A percentile compares a stretch with the other conserved stretches of the same genome.
Conservation (phyloP, 2,888 invertebrate species). For the Omphaloscelis lunosa region DNA sequence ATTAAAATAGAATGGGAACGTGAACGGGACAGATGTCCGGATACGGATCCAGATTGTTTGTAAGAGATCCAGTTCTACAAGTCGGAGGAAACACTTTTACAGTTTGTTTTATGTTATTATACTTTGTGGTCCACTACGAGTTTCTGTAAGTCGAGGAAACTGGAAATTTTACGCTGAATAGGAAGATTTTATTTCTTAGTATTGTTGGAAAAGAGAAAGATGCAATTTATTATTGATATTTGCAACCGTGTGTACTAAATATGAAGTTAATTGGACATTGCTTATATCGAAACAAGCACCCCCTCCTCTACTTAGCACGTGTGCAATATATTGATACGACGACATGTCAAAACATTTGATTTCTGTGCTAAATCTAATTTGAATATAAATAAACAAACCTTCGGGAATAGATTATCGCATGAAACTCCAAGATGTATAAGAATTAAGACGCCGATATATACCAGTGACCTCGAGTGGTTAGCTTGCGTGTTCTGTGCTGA, state of each 20-base stretch:
- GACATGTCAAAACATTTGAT: background rate
- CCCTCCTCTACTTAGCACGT: too few species aligned
- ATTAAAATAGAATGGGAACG: slow-evolving; percentile 42
- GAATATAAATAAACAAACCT: background rate
- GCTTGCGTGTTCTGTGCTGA: too few species aligned
- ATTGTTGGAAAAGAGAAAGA: background rate
- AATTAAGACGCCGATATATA: too few species aligned
- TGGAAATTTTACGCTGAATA: slow-evolving; percentile 10
- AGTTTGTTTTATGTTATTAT: slow-evolving; percentile 40
- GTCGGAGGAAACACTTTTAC: slow-evolving; percentile 30
- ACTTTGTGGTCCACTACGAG: slow-evolving; percentile 5
- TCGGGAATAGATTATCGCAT: background rate
- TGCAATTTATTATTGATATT: background rate
- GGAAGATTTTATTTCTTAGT: background rate
- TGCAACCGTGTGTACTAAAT: too few species aligned
- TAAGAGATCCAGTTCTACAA: slow-evolving; percentile 18
- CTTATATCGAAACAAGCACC: too few species aligned
- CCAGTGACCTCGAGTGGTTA: too few species aligned
- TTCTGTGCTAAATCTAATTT: background rate
- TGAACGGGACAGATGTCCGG: slow-evolving; percentile 46
- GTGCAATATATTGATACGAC: background rate
- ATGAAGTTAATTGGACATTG: background rate
- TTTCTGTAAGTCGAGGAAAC: slow-evolving; percentile 3
- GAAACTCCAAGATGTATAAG: too few species aligned
- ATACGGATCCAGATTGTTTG: slow-evolving; percentile 45